A percentile compares a stretch with the other conserved stretches of the same genome.
phyloP scores from a whole-genome alignment of 1,140 invertebrate species.

The Thalassaphorura encarpata region DNA sequence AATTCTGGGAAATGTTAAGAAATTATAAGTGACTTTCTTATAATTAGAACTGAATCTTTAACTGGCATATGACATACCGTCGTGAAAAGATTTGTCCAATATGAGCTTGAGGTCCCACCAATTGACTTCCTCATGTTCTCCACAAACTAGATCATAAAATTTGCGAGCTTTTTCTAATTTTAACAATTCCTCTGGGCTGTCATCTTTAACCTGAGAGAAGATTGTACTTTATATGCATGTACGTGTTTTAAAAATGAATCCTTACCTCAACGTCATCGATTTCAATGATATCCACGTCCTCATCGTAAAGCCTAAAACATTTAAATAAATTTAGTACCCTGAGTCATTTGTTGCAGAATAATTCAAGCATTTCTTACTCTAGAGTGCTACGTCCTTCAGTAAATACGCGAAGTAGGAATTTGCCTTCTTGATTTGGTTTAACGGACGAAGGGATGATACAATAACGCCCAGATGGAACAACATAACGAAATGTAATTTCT shows the following conservation, averaged over 20 bases:
- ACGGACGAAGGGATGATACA: constrained; percentile 57
- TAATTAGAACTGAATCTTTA: not conserved
- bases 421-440: constrained; percentile 50
- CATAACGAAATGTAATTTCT: constrained; percentile 52
- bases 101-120: constrained; percentile 46
- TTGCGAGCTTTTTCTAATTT: constrained; percentile 36
- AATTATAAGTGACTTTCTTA: not conserved
- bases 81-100: constrained; percentile 46
- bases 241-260: constrained; percentile 18
- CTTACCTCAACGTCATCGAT: constrained; percentile 34
- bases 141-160: constrained; percentile 44
- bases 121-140: constrained; percentile 49
- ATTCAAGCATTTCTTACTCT: not conserved
- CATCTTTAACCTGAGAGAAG: not conserved
- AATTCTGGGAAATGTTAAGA: not conserved
- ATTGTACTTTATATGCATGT: constrained; percentile 1
- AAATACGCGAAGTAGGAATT: constrained; percentile 55
- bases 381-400: constrained; percentile 39
- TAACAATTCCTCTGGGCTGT: constrained; percentile 22
- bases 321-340: not conserved
- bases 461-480: constrained; percentile 50
- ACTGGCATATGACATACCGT: constrained; percentile 39
- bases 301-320: constrained; percentile 35
- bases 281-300: constrained; percentile 37
- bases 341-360: not conserved